Evolutionary conservation across 1,140 invertebrate species (phyloP).

Genomic region (Lineus longissimus): DNA sequence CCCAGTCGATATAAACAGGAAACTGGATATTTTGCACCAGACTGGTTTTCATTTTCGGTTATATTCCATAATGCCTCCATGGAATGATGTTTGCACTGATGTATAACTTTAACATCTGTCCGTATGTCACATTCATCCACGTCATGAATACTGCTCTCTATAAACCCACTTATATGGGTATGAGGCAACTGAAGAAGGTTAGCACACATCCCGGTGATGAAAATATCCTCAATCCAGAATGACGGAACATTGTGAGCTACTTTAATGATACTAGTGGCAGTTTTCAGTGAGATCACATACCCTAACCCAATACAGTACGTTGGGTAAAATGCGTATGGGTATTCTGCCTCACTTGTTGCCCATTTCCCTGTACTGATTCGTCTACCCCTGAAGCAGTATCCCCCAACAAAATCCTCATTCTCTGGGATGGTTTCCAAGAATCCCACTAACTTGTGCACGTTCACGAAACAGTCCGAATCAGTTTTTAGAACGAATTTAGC

Average conservation of each 20-base stretch:
- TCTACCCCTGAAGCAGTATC: too few species aligned
- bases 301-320: constrained; percentile 39
- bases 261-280: constrained; percentile 24
- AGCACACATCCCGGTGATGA: constrained; percentile 33
- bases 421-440: too few species aligned
- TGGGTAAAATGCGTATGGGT: constrained; percentile 35
- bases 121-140: too few species aligned
- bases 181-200: background rate
- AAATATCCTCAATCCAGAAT: constrained; percentile 47
- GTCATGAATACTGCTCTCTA: too few species aligned
- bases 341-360: constrained; percentile 35
- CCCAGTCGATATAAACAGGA: too few species aligned
- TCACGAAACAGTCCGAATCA: constrained; percentile 80
- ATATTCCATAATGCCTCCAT: too few species aligned
- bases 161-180: too few species aligned
- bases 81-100: too few species aligned
- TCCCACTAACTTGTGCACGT: constrained; percentile 52
- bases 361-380: constrained; percentile 21
- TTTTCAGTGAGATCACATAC: constrained; percentile 31
- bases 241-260: constrained; percentile 24
- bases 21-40: too few species aligned
- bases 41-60: too few species aligned
- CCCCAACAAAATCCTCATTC: too few species aligned
- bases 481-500: constrained; percentile 74
- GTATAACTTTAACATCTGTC: too few species aligned